A percentile compares a stretch with the other conserved stretches of the same genome.
These are phyloP conservation scores for Podarcis muralis DNA, from an alignment of 2,113 vertebrate species.

Conservation along the genomic window DNA sequence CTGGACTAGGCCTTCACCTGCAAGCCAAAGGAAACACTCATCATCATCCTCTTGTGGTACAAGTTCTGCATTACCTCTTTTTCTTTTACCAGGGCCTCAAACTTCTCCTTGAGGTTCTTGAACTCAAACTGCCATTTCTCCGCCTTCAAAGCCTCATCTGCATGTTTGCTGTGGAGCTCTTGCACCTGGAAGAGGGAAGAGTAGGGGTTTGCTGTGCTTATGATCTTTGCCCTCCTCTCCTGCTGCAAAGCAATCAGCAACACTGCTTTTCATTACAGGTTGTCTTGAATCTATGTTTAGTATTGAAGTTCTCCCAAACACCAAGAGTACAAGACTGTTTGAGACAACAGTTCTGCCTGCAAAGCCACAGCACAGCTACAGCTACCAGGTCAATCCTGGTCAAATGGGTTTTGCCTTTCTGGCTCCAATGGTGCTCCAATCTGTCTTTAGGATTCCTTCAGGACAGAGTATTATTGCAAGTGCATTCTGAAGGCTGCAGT, in stretches of 20 bases:
- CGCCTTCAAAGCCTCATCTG: conserved; percentile 85
- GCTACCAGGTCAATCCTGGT: background rate
- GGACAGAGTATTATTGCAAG: background rate
- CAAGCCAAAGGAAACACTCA: background rate
- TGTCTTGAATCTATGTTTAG: background rate
- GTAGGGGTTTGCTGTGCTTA: background rate
- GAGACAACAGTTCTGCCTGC: too few species aligned
- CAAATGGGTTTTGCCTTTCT: background rate
- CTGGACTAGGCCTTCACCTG: background rate
- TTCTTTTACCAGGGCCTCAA: conserved; percentile 83
- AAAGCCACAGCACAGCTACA: background rate
- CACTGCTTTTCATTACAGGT: background rate
- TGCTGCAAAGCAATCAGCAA: background rate
- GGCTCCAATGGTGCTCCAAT: background rate
- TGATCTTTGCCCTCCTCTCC: background rate
- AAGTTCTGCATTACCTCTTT: conserved; percentile 81
- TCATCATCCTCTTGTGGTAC: too few species aligned
- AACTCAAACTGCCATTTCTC: conserved; percentile 93
- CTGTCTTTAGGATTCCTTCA: background rate
- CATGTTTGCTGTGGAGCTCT: conserved; percentile 83
- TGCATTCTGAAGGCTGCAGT: background rate
- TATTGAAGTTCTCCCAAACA: background rate
- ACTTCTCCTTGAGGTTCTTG: conserved; percentile 86
- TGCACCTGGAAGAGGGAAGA: conserved; percentile 74
- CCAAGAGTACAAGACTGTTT: background rate